Evolutionary conservation across 2,888 invertebrate species (phyloP), one percentile per base, ranked within the genome.

Genomic region (Megastigmus dorsalis): DNA sequence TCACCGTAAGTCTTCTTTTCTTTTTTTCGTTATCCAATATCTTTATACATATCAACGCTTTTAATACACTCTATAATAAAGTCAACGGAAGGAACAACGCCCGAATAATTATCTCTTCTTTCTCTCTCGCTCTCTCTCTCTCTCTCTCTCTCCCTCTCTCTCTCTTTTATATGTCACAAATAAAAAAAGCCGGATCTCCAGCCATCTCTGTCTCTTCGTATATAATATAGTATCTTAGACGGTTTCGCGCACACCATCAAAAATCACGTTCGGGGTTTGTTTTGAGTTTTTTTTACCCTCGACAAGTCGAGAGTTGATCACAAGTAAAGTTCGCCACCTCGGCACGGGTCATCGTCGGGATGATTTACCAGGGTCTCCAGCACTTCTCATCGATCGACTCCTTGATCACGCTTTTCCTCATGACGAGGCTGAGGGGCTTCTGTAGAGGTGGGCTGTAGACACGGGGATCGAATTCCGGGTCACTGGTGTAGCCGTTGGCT

Each of bases 361-460:
- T 0, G 38, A n/a, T 83, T 83, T 85, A 94, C 95, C 95, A 95
- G 2, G 95, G 95, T 83, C 95, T 90, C 95, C 95, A 95, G 28
- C 94, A 94, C 83, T 93, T 93, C 52, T 94, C 94, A 83, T 93
- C 94, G 76, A 91, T 90, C 15, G 68, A 30, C 43, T 77, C 75
- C 60, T 75, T 71, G 75, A 76, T 75, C 13, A 77, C 77, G 62
- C 77, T 77, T 76, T 89, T 88, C 69, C 89, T 92, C 81, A 94
- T 94, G 18, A 95, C 95, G 79, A 95, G 89, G 3, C 94, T 93
- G 33, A 95, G 88, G 0, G 95, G 95, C 62, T 89, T 90, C 77
- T 90, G 90, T 52, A 89, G 83, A 1, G 89, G 88, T 13, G 89
- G 89, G 75, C 88, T 89, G 82, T 89, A 89, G 33, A 89, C 86